These are phyloP conservation scores for Camelus dromedarius DNA, from an alignment of 2,113 vertebrate species.

Conservation along the genomic window DNA sequence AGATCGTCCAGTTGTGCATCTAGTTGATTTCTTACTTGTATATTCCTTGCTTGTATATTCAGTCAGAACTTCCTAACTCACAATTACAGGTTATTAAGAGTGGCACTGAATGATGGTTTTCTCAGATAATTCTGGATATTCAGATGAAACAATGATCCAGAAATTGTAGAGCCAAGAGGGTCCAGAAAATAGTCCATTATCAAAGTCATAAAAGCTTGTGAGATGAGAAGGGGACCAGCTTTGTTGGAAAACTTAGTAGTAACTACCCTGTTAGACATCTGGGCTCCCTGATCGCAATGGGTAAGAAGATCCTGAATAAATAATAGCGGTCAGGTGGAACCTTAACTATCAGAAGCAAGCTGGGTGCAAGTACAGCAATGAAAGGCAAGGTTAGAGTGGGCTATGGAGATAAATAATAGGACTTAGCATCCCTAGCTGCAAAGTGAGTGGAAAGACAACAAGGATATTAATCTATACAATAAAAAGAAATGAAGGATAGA, in stretches of 20 bases:
- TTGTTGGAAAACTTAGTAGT: background rate
- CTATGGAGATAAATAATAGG: background rate
- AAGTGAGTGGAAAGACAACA: background rate
- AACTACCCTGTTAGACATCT: background rate
- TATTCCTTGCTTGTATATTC: background rate
- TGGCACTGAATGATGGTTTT: background rate
- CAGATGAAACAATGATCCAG: background rate
- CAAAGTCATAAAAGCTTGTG: background rate
- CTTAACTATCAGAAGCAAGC: background rate
- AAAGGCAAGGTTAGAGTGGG: background rate
- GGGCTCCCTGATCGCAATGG: background rate
- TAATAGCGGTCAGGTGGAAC: background rate
- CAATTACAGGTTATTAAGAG: background rate
- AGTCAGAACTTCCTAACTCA: background rate
- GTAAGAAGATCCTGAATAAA: background rate
- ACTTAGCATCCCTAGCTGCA: background rate
- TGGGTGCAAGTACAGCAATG: background rate
- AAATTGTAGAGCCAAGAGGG: background rate
- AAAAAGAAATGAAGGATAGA: background rate
- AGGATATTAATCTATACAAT: background rate
- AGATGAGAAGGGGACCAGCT: background rate
- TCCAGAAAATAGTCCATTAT: background rate
- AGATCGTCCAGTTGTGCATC: background rate
- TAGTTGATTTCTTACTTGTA: background rate
- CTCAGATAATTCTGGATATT: background rate